Evolutionary conservation across 2,888 invertebrate genomes (phyloP), one percentile per base, ranked within the genome.

Genomic region (Caenorhabditis uteleia): DNA sequence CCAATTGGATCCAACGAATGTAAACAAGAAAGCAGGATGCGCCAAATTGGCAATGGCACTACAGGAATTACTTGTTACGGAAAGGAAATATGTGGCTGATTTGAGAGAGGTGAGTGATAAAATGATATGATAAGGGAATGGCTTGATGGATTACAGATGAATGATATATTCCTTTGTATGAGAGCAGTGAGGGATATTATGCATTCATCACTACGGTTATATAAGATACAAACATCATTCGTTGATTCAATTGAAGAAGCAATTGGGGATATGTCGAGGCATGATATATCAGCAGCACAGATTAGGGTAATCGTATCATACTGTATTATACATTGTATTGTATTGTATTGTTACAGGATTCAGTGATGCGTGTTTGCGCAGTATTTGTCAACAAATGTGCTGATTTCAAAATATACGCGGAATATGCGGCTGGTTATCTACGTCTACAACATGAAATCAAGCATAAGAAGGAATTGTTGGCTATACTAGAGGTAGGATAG

Each of bases 381-480:
- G 62, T 78, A 14, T 78, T 78, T 60, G 69, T 78, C 23, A 78
- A 78, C 65, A 71, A 74, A 31, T 77, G 77, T 44, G 54, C 67
- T 12, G 73, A 75, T 16, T 75, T 78, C 67, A 78, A 78, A 49
- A 58, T 79, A 8, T 77, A 79, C 54, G 75, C 77, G n/a, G 78
- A 80, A 46, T 80, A 77, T 55, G 71, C 77, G 33, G 74, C 78
- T 10, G 77, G 72, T 7, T 77, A 79, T 42, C 65, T 75, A 10
- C 68, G 74, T 10, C 72, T 79, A 29, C 79, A 79, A 46, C 70
- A 74, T 33, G 68, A 70, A 26, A 67, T 74, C 21, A 45, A 54
- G 18, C 60, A 40, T 16, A 50, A 65, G 34, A 70, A 73, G 46
- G 68, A 70, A 33, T 46, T 70, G n/a, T 61, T 74, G 31, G 48